phyloP scores from a whole-genome alignment of 2,888 invertebrate species.

The Oxyteleia sp. region DNA sequence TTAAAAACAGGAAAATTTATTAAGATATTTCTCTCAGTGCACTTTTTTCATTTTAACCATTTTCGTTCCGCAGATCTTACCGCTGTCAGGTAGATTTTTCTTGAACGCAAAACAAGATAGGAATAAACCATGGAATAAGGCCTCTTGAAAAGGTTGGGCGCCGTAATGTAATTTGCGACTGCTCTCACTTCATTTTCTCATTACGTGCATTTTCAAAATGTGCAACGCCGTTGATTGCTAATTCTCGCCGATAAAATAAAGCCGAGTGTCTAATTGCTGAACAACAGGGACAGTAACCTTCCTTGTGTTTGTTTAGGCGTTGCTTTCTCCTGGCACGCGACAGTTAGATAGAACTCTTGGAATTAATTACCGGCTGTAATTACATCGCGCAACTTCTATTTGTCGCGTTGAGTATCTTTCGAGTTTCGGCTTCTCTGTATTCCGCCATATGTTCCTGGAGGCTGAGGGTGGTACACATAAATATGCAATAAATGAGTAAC shows the following conservation, averaged over 20 bases:
- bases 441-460: background rate
- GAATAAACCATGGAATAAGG: constrained; percentile 31
- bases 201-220: constrained; percentile 57
- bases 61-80: too few species aligned
- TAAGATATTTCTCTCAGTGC: too few species aligned
- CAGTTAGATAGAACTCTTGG: constrained; percentile 76
- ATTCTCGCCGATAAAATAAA: constrained; percentile 73
- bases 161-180: constrained; percentile 55
- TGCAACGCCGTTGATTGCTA: constrained; percentile 66
- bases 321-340: constrained; percentile 71
- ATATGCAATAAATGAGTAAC: constrained; percentile 46
- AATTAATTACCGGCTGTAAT: constrained; percentile 79
- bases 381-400: constrained; percentile 48
- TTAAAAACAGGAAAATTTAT: too few species aligned
- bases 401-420: constrained; percentile 33
- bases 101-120: constrained; percentile 1
- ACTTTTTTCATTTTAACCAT: too few species aligned
- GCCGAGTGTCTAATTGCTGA: constrained; percentile 73
- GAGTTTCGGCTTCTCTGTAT: constrained; percentile 37
- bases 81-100: too few species aligned
- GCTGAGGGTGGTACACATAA: too few species aligned
- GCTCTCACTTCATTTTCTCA: constrained; percentile 64
- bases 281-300: constrained; percentile 70
- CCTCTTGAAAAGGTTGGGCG: constrained; percentile 31
- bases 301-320: constrained; percentile 60